phyloP scores from a whole-genome alignment of 2,888 invertebrate species.

The Callyntrura guangdongensis region DNA sequence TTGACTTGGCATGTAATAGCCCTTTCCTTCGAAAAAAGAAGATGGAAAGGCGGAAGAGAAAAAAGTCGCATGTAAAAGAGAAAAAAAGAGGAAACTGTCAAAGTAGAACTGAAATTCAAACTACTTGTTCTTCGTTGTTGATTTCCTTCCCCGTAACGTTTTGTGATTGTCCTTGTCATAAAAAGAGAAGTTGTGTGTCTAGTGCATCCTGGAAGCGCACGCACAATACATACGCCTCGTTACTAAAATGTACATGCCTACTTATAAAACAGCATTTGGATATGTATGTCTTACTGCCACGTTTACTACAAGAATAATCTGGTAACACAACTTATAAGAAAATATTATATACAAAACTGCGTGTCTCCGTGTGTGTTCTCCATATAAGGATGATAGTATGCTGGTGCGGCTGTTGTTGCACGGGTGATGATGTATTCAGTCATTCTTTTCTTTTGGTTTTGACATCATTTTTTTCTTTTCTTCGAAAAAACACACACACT shows the following conservation, averaged over 20 bases:
- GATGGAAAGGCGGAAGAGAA: neutral
- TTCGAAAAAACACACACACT: constrained; percentile 3
- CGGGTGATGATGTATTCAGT: constrained; percentile 39
- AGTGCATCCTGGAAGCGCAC: constrained; percentile 9
- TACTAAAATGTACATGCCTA: neutral
- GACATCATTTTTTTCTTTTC: constrained; percentile 26
- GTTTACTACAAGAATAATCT: no score
- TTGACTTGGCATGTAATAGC: neutral
- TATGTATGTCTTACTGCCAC: neutral
- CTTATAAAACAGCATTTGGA: neutral
- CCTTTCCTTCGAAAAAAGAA: neutral
- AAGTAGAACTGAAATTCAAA: constrained; percentile 41
- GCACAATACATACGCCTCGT: neutral
- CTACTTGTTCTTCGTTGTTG: constrained; percentile 9
- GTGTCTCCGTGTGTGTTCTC: neutral
- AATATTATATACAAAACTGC: constrained; percentile 10
- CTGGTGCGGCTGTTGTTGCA: neutral
- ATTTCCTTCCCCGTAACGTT: neutral
- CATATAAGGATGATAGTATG: constrained; percentile 7
- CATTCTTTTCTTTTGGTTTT: constrained; percentile 45
- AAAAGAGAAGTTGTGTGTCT: constrained; percentile 19
- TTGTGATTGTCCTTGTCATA: constrained; percentile 59
- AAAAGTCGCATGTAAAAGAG: constrained; percentile 14
- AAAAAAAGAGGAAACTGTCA: constrained; percentile 39
- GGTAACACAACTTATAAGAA: no score